These are phyloP conservation scores for Barnardius zonarius DNA, from an alignment of 2,113 vertebrate genomes.

Conservation along the genomic window DNA sequence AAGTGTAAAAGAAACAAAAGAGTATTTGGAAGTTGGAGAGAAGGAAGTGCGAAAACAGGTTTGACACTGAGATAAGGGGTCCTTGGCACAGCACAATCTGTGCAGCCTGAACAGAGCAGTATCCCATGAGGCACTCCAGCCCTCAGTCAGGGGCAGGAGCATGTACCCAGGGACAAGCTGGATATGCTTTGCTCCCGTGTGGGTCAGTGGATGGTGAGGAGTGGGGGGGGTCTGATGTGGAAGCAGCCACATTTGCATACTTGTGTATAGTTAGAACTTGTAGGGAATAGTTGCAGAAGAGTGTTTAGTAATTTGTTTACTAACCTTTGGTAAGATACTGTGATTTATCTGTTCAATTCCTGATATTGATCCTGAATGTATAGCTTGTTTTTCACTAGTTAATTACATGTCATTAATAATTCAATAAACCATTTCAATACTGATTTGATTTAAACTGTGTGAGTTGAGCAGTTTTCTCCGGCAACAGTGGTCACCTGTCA, in stretches of 20 bases:
- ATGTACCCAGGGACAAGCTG: not conserved
- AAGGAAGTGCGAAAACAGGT: not conserved
- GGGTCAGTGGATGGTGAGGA: not conserved
- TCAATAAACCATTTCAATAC: not conserved
- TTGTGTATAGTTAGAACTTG: not conserved
- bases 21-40: not conserved
- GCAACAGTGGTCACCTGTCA: not conserved
- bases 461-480: not conserved
- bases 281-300: not conserved
- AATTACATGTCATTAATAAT: not conserved
- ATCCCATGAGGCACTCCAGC: accelerated
- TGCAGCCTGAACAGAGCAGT: not conserved
- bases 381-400: not conserved
- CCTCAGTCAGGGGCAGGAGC: not conserved
- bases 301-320: not conserved
- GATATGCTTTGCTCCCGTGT: not conserved
- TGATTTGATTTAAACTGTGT: not conserved
- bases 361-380: not conserved
- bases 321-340: not conserved
- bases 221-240: no score
- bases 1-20: not conserved
- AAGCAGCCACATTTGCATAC: not conserved
- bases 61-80: not conserved
- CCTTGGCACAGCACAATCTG: not conserved
- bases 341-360: not conserved